phyloP scores from a whole-genome alignment of 2,888 invertebrate species.

The Empis livida region DNA sequence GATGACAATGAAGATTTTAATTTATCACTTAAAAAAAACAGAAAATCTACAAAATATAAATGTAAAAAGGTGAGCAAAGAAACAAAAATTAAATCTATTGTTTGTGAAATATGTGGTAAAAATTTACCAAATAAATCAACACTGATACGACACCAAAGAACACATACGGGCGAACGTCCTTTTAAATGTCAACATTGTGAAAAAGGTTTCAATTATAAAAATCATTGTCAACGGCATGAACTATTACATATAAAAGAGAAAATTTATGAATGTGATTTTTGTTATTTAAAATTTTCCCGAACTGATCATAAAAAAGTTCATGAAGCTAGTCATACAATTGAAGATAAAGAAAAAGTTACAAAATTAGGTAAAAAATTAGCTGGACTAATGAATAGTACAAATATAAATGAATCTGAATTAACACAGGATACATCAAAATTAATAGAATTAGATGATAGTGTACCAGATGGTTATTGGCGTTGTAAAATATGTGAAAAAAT shows the following conservation, averaged over 20 bases:
- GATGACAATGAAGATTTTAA: too few species aligned
- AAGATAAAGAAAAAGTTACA: not conserved
- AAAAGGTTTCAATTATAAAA: conserved; percentile 4
- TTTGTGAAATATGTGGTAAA: conserved; percentile 2
- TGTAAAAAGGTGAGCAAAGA: too few species aligned
- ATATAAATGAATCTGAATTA: too few species aligned
- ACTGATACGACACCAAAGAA: conserved; percentile 2
- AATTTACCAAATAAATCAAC: conserved; percentile 4
- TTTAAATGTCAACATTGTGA: conserved; percentile 5
- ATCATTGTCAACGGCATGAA: conserved; percentile 3
- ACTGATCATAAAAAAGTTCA: not conserved
- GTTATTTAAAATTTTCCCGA: conserved; percentile 1
- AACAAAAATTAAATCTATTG: too few species aligned
- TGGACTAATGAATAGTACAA: not conserved
- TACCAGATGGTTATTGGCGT: not conserved
- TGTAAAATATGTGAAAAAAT: not conserved
- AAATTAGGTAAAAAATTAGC: not conserved
- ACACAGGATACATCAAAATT: too few species aligned
- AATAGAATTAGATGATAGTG: not conserved
- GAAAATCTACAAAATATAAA: too few species aligned
- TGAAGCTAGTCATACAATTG: not conserved
- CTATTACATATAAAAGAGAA: not conserved
- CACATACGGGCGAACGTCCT: conserved; percentile 3
- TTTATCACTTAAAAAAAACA: too few species aligned
- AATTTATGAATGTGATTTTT: conserved; percentile 3